Evolutionary conservation across 1,140 invertebrate species (phyloP).

Genomic region (Cherax quadricarinatus): DNA sequence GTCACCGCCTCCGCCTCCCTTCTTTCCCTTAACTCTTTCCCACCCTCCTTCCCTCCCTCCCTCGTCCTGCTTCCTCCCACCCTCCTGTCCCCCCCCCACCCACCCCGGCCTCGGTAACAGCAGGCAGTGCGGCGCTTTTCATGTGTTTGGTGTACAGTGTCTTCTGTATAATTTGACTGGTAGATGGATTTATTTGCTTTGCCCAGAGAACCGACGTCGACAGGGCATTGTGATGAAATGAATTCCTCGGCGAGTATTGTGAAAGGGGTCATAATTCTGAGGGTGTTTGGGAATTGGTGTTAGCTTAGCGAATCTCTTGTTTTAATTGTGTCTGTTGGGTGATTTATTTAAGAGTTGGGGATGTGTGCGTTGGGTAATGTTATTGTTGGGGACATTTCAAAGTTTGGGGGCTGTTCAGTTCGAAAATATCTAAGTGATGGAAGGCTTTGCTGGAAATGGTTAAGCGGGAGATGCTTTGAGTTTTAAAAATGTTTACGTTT

Average conservation of each 20-base stretch:
- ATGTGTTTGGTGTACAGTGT: background rate
- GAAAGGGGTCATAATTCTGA: conserved; percentile 49
- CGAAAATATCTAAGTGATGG: too few relatives aligned
- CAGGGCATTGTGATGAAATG: conserved; percentile 52
- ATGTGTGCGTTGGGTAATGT: background rate
- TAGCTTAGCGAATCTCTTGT: conserved; percentile 48
- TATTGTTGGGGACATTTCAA: background rate
- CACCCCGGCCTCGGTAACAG: background rate
- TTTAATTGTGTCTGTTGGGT: conserved; percentile 22
- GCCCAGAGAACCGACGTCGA: conserved; percentile 38
- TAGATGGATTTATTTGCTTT: conserved; percentile 63
- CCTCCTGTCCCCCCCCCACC: background rate
- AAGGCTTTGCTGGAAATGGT: too few relatives aligned
- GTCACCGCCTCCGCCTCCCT: background rate
- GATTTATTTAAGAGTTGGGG: conserved; percentile 27
- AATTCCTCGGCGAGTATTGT: conserved; percentile 53
- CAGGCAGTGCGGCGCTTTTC: conserved; percentile 25
- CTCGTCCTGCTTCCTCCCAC: background rate
- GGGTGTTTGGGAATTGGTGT: conserved; percentile 51
- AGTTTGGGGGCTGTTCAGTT: too few relatives aligned
- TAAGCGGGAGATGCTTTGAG: too few relatives aligned
- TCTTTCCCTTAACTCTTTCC: background rate
- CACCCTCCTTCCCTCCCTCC: background rate
- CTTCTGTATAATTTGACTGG: conserved; percentile 52
- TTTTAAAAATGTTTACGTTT: too few relatives aligned